phyloP scores from a whole-genome alignment of 2,797 vertebrate genomes.

The Aplochiton taeniatus region DNA sequence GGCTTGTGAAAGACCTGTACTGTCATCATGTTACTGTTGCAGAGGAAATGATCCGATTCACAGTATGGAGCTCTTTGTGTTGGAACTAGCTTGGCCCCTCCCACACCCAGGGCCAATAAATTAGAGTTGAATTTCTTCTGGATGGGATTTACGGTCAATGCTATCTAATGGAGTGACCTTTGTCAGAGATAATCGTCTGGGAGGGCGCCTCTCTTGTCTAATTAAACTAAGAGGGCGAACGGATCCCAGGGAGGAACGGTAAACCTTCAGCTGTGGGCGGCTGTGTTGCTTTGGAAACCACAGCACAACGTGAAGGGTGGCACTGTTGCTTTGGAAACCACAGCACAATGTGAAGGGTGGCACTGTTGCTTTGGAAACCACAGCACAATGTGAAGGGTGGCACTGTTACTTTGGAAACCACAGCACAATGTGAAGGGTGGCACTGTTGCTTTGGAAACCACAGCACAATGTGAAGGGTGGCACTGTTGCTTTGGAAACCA shows the following conservation, averaged over 20 bases:
- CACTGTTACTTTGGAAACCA: slow-evolving; percentile 13
- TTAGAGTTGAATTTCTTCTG: slow-evolving; percentile 45
- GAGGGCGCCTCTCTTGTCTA: slow-evolving; percentile 34
- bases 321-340: slow-evolving; percentile 13
- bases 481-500: no score
- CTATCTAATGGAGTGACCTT: slow-evolving; percentile 42
- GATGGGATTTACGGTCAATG: slow-evolving; percentile 35
- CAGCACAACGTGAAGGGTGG: slow-evolving; percentile 2
- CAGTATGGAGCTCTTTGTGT: slow-evolving; percentile 9
- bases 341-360: slow-evolving; percentile 5
- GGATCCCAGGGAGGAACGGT: slow-evolving; percentile 27
- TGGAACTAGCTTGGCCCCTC: slow-evolving; percentile 19
- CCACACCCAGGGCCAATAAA: slow-evolving; percentile 42
- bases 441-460: slow-evolving; percentile 11
- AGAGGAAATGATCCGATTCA: not conserved
- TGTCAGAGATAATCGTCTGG: slow-evolving; percentile 47
- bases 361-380: slow-evolving; percentile 13
- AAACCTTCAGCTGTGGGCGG: slow-evolving; percentile 42
- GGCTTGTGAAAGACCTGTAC: no score
- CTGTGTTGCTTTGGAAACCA: slow-evolving; percentile 12
- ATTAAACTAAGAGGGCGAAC: slow-evolving; percentile 41
- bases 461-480: no score
- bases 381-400: slow-evolving; percentile 5
- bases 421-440: slow-evolving; percentile 5
- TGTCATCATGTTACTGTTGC: slow-evolving; percentile 13